These are phyloP conservation scores for Malurus leucopterus DNA, from an alignment of 2,797 vertebrate genomes.

Conservation along the genomic window DNA sequence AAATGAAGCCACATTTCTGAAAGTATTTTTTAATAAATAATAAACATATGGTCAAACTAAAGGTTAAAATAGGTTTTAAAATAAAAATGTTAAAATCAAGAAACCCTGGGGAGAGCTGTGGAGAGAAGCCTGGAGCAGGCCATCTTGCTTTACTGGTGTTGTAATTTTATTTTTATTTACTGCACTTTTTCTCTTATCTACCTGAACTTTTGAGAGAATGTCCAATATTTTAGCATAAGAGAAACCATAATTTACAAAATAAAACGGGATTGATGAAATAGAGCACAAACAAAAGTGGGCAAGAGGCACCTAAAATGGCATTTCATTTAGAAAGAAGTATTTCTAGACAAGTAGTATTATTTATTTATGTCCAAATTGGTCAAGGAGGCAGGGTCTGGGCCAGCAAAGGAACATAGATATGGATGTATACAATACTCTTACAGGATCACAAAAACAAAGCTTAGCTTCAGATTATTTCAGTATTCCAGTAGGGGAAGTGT, in stretches of 20 bases:
- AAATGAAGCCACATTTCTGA: background rate
- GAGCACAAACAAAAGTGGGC: background rate
- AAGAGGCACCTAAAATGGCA: background rate
- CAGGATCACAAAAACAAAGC: background rate
- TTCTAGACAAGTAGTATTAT: background rate
- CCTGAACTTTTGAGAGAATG: background rate
- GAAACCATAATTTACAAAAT: background rate
- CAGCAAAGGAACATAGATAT: background rate
- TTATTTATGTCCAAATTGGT: background rate
- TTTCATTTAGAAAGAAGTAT: background rate
- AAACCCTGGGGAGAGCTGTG: background rate
- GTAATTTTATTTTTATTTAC: background rate
- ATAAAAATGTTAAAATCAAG: background rate
- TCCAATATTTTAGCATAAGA: background rate
- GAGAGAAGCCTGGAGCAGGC: background rate
- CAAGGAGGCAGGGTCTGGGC: background rate
- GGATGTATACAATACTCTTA: background rate
- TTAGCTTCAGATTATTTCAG: background rate
- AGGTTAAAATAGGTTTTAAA: background rate
- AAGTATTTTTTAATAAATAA: background rate
- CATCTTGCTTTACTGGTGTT: background rate
- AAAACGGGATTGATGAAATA: background rate
- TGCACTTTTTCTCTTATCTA: background rate
- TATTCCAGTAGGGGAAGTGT: background rate
- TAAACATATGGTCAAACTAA: background rate